Conservation (phyloP, 2,888 invertebrate species). For the Catocala sponsa region DNA sequence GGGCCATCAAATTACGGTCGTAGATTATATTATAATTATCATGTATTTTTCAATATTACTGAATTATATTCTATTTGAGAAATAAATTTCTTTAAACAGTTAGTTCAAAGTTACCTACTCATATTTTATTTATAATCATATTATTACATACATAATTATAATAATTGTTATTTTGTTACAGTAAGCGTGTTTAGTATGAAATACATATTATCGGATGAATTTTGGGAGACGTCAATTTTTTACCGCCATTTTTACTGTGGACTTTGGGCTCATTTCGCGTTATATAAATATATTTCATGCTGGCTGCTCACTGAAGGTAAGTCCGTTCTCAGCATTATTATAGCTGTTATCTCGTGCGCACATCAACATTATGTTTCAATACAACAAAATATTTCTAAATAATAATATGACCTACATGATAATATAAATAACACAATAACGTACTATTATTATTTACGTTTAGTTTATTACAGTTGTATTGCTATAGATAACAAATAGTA, state of each 20-base stretch:
- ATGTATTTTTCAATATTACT: no score
- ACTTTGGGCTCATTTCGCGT: constrained; percentile 94
- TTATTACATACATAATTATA: no score
- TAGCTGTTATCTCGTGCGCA: constrained; percentile 21
- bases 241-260: constrained; percentile 91
- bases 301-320: constrained; percentile 97
- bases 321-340: constrained; percentile 11
- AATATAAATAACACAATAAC: not conserved
- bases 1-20: no score
- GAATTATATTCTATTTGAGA: no score
- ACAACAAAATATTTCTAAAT: constrained; percentile 17
- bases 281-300: constrained; percentile 97
- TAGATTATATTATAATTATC: no score
- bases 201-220: constrained; percentile 91
- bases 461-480: no score
- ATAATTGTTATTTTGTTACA: constrained; percentile 56
- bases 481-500: no score
- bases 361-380: constrained; percentile 17
- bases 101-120: no score
- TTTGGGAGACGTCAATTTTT: constrained; percentile 83
- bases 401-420: constrained; percentile 15
- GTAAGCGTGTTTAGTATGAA: constrained; percentile 90
- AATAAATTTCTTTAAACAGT: no score
- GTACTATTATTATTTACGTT: no score
- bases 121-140: no score